A percentile compares a stretch with the other conserved stretches of the same genome.
Conservation (phyloP, 2,888 invertebrate species). For the Cephus runcator region DNA sequence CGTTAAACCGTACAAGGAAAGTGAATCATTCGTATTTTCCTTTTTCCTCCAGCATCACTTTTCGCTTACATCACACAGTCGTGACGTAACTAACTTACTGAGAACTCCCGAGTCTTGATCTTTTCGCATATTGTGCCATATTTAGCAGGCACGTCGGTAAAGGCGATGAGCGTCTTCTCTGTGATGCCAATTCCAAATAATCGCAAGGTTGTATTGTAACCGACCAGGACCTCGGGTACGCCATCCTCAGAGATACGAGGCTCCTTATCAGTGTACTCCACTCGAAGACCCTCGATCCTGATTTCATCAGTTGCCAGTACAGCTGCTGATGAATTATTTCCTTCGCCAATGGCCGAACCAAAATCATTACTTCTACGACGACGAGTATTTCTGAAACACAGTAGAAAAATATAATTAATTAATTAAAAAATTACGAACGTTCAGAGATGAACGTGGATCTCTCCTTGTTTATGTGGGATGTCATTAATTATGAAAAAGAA, state of each 20-base stretch:
- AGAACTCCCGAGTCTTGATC: constrained; percentile 67
- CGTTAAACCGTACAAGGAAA: too few species aligned
- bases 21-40: too few species aligned
- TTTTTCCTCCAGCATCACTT: too few species aligned
- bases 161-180: constrained; percentile 74
- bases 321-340: too few species aligned
- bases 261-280: constrained; percentile 72
- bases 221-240: constrained; percentile 76
- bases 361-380: too few species aligned
- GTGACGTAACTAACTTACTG: constrained; percentile 60
- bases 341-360: not conserved
- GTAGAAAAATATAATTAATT: too few species aligned
- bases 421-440: too few species aligned
- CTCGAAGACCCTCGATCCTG: constrained; percentile 69
- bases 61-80: too few species aligned
- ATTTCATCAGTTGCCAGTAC: constrained; percentile 31
- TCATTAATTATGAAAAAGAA: too few species aligned
- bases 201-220: constrained; percentile 72
- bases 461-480: too few species aligned
- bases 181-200: constrained; percentile 81
- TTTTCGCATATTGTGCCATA: constrained; percentile 75
- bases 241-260: constrained; percentile 69
- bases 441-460: too few species aligned
- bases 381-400: too few species aligned
- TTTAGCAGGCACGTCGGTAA: constrained; percentile 72